Evolutionary conservation across 2,888 invertebrate genomes (phyloP).

Genomic region (Serripes groenlandicus): DNA sequence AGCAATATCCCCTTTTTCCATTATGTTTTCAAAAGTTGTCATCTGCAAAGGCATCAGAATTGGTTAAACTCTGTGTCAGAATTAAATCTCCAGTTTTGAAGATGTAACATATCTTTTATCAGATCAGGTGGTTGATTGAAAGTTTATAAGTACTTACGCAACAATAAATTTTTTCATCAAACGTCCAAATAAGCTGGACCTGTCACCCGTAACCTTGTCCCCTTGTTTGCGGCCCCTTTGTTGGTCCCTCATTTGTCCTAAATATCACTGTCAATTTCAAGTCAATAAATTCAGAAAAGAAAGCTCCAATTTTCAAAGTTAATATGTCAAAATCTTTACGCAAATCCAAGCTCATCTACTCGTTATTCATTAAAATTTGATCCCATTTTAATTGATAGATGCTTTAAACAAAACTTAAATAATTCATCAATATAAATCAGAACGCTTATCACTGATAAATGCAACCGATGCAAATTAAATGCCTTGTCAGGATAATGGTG

Average conservation of each 20-base stretch:
- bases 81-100: no score
- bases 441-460: no score
- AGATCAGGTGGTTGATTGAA: no score
- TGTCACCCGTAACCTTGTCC: constrained; percentile 51
- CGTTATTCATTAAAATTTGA: no score
- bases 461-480: no score
- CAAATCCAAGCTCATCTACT: no score
- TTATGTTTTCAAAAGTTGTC: not conserved
- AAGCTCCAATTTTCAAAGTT: not conserved
- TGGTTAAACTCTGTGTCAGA: no score
- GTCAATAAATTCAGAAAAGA: not conserved
- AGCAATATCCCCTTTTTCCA: not conserved
- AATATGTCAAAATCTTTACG: not conserved
- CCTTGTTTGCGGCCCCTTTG: not conserved
- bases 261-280: not conserved
- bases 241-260: constrained; percentile 16
- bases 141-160: constrained; percentile 49
- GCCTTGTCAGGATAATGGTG: no score
- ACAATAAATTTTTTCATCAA: constrained; percentile 66
- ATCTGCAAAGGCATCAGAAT: not conserved
- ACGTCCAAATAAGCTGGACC: constrained; percentile 52
- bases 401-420: no score
- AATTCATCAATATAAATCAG: no score
- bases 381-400: no score
- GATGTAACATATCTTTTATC: no score